These are phyloP conservation scores for Erithacus rubecula DNA, from an alignment of 2,797 vertebrate genomes.

Conservation along the genomic window DNA sequence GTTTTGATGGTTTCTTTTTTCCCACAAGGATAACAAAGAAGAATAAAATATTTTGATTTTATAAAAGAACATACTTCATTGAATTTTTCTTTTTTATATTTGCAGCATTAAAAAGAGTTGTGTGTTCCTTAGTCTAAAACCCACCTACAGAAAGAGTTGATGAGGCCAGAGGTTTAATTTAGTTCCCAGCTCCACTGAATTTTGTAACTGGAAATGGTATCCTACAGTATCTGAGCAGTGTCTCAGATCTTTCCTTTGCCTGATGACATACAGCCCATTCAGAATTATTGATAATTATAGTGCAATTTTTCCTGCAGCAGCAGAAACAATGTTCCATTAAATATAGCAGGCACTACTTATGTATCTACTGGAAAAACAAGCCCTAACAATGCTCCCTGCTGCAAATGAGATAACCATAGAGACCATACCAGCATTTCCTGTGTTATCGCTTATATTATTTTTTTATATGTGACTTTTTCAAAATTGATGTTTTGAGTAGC, in stretches of 20 bases:
- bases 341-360: background rate
- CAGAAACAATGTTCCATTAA: background rate
- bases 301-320: background rate
- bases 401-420: background rate
- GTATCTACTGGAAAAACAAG: background rate
- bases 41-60: background rate
- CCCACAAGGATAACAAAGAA: background rate
- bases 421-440: background rate
- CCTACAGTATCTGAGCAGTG: background rate
- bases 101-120: background rate
- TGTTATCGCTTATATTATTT: background rate
- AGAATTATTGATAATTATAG: background rate
- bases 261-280: background rate
- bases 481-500: background rate
- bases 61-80: background rate
- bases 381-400: background rate
- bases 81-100: background rate
- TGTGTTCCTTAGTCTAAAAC: background rate
- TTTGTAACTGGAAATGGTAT: background rate
- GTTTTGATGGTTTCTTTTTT: accelerated
- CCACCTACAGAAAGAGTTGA: background rate
- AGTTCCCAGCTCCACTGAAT: background rate
- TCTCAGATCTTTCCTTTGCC: background rate
- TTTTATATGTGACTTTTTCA: background rate
- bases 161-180: background rate